Percentiles rank a stretch among this genome's conserved stretches.
Evolutionary conservation across 92 coral and sea anemone species (phyloP).

Genomic region (Parazoanthus atlanticus): DNA sequence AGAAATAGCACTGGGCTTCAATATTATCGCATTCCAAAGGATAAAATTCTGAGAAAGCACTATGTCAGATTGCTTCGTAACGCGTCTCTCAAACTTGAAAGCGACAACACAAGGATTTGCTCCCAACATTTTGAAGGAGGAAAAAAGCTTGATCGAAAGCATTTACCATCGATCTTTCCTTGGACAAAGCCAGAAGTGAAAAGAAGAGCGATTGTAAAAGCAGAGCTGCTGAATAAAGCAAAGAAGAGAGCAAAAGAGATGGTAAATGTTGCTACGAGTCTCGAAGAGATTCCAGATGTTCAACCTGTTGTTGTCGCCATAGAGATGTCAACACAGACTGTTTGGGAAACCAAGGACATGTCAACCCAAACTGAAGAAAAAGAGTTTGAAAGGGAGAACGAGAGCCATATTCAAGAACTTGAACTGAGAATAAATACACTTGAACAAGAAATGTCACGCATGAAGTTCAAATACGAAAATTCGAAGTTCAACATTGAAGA

Average conservation of each 20-base stretch:
- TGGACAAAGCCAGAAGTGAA: neutral
- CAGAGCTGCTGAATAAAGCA: neutral
- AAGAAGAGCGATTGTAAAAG: neutral
- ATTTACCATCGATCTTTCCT: neutral
- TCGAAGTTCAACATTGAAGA: constrained; percentile 58
- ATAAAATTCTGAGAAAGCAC: neutral
- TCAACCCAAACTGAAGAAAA: constrained; percentile 18
- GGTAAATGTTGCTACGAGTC: neutral
- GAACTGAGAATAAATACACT: constrained; percentile 27
- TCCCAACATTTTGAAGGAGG: neutral
- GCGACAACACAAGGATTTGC: neutral
- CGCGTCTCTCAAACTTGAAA: constrained; percentile 10
- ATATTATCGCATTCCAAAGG: constrained; percentile 51
- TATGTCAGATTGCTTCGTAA: neutral
- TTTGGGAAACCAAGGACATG: constrained; percentile 4
- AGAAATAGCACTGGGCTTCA: constrained; percentile 41
- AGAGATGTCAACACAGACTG: constrained; percentile 1
- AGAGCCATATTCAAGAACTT: neutral
- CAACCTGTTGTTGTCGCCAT: neutral
- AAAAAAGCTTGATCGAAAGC: neutral
- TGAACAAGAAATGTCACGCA: constrained; percentile 12
- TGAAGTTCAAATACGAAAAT: constrained; percentile 18
- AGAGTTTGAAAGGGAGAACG: neutral
- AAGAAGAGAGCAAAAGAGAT: neutral
- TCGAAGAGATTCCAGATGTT: neutral